These are phyloP conservation scores for Brevimyrus niger DNA, from an alignment of 2,113 vertebrate genomes.

Conservation along the genomic window DNA sequence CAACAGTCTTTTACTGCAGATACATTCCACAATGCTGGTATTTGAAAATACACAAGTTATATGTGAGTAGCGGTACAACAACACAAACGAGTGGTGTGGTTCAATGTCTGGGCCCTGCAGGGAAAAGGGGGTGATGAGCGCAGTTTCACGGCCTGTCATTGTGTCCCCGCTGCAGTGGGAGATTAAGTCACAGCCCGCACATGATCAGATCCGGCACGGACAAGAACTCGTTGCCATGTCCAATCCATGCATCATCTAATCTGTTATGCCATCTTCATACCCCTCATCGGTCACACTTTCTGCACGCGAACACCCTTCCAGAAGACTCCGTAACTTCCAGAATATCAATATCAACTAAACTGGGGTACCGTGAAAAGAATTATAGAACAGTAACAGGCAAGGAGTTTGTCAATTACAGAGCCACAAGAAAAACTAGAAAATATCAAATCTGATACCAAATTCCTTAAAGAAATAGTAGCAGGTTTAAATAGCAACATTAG, in stretches of 20 bases:
- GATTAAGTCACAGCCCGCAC: background rate
- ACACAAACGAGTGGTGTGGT: background rate
- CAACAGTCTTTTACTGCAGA: background rate
- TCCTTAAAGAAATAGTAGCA: background rate
- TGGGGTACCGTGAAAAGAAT: background rate
- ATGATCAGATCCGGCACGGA: background rate
- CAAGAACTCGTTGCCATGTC: background rate
- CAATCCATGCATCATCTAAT: background rate
- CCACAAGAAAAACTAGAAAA: background rate
- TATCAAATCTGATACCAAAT: background rate
- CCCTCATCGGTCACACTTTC: background rate
- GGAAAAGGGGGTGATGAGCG: background rate
- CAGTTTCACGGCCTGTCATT: background rate
- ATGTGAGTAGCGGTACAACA: background rate
- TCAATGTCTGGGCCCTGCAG: background rate
- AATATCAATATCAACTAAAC: background rate
- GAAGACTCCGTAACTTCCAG: background rate
- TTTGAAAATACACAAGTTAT: background rate
- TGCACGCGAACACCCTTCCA: background rate
- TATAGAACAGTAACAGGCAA: background rate
- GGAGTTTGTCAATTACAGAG: background rate
- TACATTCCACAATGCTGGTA: background rate
- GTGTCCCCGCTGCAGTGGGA: background rate
- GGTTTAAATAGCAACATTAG: background rate
- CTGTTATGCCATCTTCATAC: slow-evolving; percentile 1